Evolutionary conservation across 2,888 invertebrate species (phyloP).

Genomic region (Drosophila paranaensis): DNA sequence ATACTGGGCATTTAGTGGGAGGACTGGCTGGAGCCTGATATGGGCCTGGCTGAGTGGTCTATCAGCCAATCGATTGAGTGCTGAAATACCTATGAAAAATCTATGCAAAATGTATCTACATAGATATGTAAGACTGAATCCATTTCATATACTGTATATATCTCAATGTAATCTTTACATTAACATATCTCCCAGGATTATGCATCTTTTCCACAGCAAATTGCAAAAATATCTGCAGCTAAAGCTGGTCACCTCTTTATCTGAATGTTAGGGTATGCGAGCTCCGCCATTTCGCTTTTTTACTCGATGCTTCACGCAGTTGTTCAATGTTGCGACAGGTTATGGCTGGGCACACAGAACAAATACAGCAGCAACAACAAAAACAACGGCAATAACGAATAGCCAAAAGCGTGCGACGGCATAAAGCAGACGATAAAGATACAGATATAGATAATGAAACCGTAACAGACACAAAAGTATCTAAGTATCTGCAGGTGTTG

Average conservation of each 20-base stretch:
- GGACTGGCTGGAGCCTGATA: no score
- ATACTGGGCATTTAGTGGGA: no score
- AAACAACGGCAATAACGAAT: slow-evolving; percentile 41
- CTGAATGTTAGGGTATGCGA: slow-evolving; percentile 32
- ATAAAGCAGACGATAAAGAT: slow-evolving; percentile 38
- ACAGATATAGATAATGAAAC: slow-evolving; percentile 9
- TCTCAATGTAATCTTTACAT: no score
- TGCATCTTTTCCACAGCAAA: neutral
- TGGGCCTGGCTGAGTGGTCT: neutral
- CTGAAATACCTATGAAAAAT: neutral
- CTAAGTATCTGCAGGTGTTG: slow-evolving; percentile 25
- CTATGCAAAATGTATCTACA: no score
- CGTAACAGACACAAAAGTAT: slow-evolving; percentile 27
- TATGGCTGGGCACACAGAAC: slow-evolving; percentile 59
- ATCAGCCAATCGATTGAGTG: neutral
- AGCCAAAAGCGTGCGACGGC: slow-evolving; percentile 64
- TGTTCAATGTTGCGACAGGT: slow-evolving; percentile 71
- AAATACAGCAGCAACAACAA: slow-evolving; percentile 19
- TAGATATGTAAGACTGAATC: no score
- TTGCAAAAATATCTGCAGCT: neutral
- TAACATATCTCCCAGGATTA: neutral
- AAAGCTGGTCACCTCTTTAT: neutral
- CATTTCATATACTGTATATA: no score
- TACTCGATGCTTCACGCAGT: slow-evolving; percentile 39
- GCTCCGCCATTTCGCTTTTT: neutral